Conservation (phyloP, 2,888 invertebrate genomes). For the Candidula unifasciata region DNA sequence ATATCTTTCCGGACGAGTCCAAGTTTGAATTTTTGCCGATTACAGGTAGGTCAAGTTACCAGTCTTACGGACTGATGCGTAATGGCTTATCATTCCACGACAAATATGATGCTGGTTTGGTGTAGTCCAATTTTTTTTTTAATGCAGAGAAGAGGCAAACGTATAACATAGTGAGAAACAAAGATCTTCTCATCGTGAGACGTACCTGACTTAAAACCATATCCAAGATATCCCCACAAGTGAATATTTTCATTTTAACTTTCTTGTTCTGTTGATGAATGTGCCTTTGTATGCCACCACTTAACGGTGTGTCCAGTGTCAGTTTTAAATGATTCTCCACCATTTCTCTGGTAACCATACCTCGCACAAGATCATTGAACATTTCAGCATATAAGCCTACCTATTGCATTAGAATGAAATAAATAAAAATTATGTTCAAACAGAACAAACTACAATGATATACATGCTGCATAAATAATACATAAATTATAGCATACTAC, state of each 20-base stretch:
- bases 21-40: too few species aligned
- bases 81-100: too few species aligned
- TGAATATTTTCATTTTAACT: not conserved
- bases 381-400: constrained; percentile 73
- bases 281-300: constrained; percentile 60
- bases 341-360: constrained; percentile 61
- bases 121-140: too few species aligned
- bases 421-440: too few species aligned
- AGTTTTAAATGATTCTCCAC: constrained; percentile 65
- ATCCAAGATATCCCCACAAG: constrained; percentile 24
- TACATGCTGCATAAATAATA: too few species aligned
- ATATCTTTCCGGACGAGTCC: too few species aligned
- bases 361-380: constrained; percentile 73
- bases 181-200: not conserved
- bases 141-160: too few species aligned
- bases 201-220: constrained; percentile 27
- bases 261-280: constrained; percentile 50
- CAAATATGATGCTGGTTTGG: too few species aligned
- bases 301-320: constrained; percentile 61
- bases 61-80: too few species aligned
- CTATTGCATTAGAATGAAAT: constrained; percentile 53
- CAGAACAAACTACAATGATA: too few species aligned
- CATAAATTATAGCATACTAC: not conserved
- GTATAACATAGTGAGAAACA: not conserved
- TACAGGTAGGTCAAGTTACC: too few species aligned